phyloP scores from a whole-genome alignment of 2,797 vertebrate species.

The Hipposideros larvatus region DNA sequence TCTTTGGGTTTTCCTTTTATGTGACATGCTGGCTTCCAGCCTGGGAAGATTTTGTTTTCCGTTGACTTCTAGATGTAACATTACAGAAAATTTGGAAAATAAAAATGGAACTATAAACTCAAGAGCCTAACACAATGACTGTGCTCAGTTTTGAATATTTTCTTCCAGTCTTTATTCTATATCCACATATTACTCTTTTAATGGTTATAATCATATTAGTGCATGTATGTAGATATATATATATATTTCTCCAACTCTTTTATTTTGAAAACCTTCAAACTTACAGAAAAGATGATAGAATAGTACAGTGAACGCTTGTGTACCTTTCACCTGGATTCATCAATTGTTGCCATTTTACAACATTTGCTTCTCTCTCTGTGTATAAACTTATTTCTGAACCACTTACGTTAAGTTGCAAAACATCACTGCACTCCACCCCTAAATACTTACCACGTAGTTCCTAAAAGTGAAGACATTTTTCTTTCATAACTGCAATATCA shows the following conservation, averaged over 20 bases:
- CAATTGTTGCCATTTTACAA: background rate
- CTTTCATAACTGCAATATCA: background rate
- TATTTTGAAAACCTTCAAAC: conserved; percentile 23
- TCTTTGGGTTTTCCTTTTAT: background rate
- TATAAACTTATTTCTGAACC: background rate
- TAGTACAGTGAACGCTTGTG: background rate
- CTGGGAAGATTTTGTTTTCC: conserved; percentile 9
- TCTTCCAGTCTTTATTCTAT: conserved; percentile 9
- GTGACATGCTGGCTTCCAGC: background rate
- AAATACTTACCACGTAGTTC: background rate
- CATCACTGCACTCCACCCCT: background rate
- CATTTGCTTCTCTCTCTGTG: background rate
- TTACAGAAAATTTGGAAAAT: background rate
- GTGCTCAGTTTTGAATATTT: conserved; percentile 8
- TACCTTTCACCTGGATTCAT: background rate
- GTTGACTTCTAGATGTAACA: conserved; percentile 23
- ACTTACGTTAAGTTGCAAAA: background rate
- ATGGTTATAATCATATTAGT: background rate
- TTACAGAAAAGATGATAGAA: background rate
- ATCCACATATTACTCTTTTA: background rate
- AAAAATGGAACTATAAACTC: background rate
- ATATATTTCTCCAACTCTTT: background rate
- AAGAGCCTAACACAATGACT: background rate
- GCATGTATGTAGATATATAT: background rate
- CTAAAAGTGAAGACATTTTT: background rate